phyloP scores from a whole-genome alignment of 2,113 vertebrate genomes.

The Urocynchramus pylzowi region DNA sequence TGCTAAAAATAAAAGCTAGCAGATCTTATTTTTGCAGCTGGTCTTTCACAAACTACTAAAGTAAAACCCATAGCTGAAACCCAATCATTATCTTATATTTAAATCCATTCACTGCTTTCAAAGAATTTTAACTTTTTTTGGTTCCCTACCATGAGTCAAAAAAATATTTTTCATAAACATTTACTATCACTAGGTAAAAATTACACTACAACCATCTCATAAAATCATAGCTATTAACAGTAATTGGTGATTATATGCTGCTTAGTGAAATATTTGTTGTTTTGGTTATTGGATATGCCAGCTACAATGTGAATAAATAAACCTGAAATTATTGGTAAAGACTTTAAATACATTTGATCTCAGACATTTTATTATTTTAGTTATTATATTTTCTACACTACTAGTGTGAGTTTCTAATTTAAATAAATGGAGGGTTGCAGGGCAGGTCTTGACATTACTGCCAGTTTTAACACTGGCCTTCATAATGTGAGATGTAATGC shows the following conservation, averaged over 20 bases:
- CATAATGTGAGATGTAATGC: accelerated
- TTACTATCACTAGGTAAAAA: neutral
- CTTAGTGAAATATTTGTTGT: neutral
- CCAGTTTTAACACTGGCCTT: neutral
- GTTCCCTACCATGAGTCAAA: neutral
- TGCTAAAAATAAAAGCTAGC: neutral
- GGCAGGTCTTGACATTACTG: neutral
- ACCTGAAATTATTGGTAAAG: neutral
- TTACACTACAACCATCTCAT: neutral
- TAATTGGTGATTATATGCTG: neutral
- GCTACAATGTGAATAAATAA: neutral
- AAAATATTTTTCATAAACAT: neutral
- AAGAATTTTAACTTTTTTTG: neutral
- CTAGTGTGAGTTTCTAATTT: neutral
- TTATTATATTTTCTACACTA: neutral
- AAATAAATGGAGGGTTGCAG: neutral
- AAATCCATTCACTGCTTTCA: neutral
- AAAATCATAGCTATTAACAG: neutral
- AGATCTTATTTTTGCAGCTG: neutral
- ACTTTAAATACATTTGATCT: neutral
- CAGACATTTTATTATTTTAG: neutral
- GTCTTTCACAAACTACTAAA: neutral
- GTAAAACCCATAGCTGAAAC: neutral
- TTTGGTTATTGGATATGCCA: neutral
- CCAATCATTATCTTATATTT: neutral